Conservation (phyloP, 2,113 vertebrate genomes). For the Pomatostomus ruficeps region DNA sequence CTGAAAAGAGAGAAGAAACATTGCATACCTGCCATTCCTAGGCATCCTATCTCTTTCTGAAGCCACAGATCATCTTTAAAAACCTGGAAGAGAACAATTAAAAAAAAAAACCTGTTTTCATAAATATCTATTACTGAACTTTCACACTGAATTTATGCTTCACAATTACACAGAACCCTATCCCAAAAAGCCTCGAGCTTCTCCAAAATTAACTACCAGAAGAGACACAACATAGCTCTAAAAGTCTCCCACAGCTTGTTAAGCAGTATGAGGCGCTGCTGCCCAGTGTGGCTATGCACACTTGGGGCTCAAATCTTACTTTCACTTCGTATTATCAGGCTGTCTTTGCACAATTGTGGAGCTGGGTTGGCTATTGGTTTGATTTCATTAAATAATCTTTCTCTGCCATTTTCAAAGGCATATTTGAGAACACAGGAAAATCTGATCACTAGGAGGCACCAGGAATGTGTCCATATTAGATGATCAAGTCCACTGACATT, state of each 20-base stretch:
- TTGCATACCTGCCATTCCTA: slow-evolving; percentile 29
- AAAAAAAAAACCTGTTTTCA: neutral
- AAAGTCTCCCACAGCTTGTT: neutral
- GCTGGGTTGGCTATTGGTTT: neutral
- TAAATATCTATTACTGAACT: neutral
- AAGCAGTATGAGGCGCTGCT: neutral
- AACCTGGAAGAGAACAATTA: slow-evolving; percentile 13
- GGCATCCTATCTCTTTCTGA: neutral
- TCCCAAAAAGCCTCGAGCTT: neutral
- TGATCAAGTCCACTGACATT: neutral
- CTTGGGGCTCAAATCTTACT: neutral
- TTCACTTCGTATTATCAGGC: neutral
- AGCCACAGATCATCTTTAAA: neutral
- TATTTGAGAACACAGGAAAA: neutral
- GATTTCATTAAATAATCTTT: neutral
- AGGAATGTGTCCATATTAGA: neutral
- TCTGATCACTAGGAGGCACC: neutral
- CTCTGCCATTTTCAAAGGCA: neutral
- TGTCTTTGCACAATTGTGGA: neutral
- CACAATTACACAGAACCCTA: neutral
- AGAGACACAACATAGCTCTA: neutral
- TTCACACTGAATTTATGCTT: neutral
- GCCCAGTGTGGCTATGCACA: neutral
- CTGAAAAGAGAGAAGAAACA: neutral
- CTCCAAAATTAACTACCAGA: neutral